phyloP scores from a whole-genome alignment of 2,888 invertebrate genomes.

The Agrotis puta region DNA sequence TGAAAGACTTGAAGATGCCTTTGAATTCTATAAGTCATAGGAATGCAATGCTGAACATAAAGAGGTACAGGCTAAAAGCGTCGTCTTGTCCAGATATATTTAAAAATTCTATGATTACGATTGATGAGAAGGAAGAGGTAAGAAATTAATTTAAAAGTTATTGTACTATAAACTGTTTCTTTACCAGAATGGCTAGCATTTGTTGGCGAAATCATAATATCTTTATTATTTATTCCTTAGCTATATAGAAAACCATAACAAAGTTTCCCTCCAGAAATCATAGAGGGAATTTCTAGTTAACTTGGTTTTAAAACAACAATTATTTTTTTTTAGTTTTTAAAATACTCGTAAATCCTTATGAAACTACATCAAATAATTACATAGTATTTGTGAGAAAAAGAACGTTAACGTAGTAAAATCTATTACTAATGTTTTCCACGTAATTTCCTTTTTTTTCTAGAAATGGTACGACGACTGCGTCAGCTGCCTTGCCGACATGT shows the following conservation, averaged over 20 bases:
- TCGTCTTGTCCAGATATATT: slow-evolving; percentile 98
- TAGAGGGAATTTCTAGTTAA: not conserved
- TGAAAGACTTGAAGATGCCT: slow-evolving; percentile 93
- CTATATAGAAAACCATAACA: not conserved
- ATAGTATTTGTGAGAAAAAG: not conserved
- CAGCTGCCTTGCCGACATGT: slow-evolving; percentile 84
- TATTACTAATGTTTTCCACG: too few relatives aligned
- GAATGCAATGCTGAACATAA: slow-evolving; percentile 95
- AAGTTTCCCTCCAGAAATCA: not conserved
- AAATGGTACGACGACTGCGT: slow-evolving; percentile 86
- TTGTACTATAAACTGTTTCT: not conserved
- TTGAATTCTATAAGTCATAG: slow-evolving; percentile 96
- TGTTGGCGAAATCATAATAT: not conserved
- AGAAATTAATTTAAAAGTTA: slow-evolving; percentile 54
- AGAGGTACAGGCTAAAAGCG: slow-evolving; percentile 95
- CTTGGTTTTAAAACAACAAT: too few relatives aligned
- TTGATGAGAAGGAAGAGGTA: slow-evolving; percentile 95
- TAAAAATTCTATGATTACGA: slow-evolving; percentile 96
- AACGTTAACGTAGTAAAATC: too few relatives aligned
- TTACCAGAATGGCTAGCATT: not conserved
- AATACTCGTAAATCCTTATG: too few relatives aligned
- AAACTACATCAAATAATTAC: not conserved
- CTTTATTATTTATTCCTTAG: too few relatives aligned
- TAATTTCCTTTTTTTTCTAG: slow-evolving; percentile 66
- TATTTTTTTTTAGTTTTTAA: too few relatives aligned